phyloP scores from a whole-genome alignment of 2,797 vertebrate species.

The Streptopelia turtur region DNA sequence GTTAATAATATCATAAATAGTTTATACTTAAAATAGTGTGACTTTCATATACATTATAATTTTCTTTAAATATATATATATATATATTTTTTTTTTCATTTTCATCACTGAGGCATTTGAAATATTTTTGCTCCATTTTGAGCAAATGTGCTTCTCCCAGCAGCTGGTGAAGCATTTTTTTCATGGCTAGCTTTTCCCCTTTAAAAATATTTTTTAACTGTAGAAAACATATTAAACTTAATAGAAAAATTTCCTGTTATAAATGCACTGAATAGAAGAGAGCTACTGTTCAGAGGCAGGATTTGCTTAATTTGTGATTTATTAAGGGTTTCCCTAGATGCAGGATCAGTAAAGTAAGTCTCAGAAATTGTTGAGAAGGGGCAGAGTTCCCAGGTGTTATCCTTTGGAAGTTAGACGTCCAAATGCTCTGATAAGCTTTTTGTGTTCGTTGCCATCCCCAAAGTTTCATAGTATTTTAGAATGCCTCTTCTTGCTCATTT shows the following conservation, averaged over 20 bases:
- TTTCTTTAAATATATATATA: not conserved
- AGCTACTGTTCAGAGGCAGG: not conserved
- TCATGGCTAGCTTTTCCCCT: not conserved
- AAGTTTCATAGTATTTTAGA: not conserved
- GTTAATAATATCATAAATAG: not conserved
- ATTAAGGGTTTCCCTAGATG: not conserved
- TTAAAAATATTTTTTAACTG: not conserved
- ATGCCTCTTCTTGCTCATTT: not conserved
- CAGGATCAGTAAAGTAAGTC: not conserved
- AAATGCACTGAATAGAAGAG: not conserved
- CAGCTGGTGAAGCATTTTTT: not conserved
- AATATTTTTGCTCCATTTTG: not conserved
- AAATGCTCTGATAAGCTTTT: not conserved
- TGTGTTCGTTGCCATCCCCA: not conserved
- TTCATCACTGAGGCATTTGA: not conserved
- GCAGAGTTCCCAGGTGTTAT: not conserved
- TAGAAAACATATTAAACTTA: not conserved
- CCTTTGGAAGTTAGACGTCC: not conserved
- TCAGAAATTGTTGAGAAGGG: not conserved
- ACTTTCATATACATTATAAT: not conserved
- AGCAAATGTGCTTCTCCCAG: not conserved
- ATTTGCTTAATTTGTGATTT: not conserved
- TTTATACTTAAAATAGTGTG: not conserved
- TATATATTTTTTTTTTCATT: not conserved
- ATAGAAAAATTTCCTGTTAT: not conserved